Percentiles rank a stretch among this genome's conserved stretches.
phyloP scores from a whole-genome alignment of 2,113 vertebrate genomes.

The Thamnophis sirtalis region DNA sequence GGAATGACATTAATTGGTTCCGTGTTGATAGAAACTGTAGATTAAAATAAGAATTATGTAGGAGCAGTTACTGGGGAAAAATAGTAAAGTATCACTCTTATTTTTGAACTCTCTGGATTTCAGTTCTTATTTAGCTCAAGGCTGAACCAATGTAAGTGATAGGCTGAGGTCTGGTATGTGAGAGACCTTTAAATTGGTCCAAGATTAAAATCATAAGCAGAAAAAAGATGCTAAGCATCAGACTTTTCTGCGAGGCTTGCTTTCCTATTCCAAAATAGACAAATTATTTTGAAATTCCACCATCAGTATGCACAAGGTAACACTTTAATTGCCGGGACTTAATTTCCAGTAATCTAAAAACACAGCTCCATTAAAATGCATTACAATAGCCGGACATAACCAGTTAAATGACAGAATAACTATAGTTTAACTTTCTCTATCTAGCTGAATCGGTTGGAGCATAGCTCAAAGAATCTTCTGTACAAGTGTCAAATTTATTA shows the following conservation, averaged over 20 bases:
- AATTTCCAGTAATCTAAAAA: not conserved
- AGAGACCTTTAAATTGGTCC: not conserved
- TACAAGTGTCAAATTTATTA: not conserved
- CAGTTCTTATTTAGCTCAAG: not conserved
- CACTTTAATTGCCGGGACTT: not conserved
- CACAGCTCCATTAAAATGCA: not conserved
- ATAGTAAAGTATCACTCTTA: not conserved
- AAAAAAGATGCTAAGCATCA: not conserved
- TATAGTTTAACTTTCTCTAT: not conserved
- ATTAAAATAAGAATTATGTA: not conserved
- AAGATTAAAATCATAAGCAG: not conserved
- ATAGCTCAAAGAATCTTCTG: not conserved
- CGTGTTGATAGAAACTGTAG: not conserved
- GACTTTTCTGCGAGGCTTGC: not conserved
- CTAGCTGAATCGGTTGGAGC: not conserved
- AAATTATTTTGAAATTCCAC: not conserved
- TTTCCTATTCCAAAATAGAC: not conserved
- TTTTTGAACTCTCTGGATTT: not conserved
- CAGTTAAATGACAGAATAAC: not conserved
- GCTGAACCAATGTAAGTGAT: not conserved
- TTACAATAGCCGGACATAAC: not conserved
- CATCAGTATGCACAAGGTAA: not conserved
- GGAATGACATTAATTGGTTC: not conserved
- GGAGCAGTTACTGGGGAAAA: not conserved
- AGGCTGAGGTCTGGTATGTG: not conserved